A percentile compares a stretch with the other conserved stretches of the same genome.
Conservation (phyloP, 2,797 vertebrate species). For the Poecilia wingei region DNA sequence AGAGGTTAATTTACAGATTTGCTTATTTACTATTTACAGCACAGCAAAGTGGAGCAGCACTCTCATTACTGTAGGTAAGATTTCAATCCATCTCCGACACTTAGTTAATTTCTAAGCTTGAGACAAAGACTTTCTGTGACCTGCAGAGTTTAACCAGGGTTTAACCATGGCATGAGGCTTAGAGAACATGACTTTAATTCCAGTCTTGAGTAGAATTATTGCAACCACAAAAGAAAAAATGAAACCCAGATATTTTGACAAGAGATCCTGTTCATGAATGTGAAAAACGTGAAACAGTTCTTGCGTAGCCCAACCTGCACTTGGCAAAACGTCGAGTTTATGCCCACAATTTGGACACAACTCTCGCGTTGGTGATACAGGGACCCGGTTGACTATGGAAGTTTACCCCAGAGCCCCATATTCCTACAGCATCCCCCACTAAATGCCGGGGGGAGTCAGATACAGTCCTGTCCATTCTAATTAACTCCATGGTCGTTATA, state of each 20-base stretch:
- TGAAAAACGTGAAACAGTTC: not conserved
- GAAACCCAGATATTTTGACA: not conserved
- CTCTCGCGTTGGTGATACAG: not conserved
- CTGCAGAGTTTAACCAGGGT: not conserved
- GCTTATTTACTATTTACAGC: not conserved
- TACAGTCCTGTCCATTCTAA: not conserved
- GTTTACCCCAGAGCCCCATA: not conserved
- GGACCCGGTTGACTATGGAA: not conserved
- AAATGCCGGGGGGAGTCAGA: not conserved
- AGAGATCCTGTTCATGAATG: not conserved
- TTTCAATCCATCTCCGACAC: not conserved
- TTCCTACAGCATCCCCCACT: not conserved
- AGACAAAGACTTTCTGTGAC: not conserved
- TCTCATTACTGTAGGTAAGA: not conserved
- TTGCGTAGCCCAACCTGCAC: not conserved
- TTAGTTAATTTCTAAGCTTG: not conserved
- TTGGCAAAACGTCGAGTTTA: not conserved
- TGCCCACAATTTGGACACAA: not conserved
- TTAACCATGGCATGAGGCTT: not conserved
- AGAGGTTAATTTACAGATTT: not conserved
- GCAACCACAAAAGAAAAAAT: not conserved
- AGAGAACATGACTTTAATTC: not conserved
- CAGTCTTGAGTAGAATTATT: not conserved
- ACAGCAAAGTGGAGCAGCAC: not conserved
- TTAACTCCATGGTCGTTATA: not conserved